Percentiles rank a stretch among this genome's conserved stretches.
phyloP scores from a whole-genome alignment of 2,797 vertebrate genomes.

The Sebastes hubbsi region DNA sequence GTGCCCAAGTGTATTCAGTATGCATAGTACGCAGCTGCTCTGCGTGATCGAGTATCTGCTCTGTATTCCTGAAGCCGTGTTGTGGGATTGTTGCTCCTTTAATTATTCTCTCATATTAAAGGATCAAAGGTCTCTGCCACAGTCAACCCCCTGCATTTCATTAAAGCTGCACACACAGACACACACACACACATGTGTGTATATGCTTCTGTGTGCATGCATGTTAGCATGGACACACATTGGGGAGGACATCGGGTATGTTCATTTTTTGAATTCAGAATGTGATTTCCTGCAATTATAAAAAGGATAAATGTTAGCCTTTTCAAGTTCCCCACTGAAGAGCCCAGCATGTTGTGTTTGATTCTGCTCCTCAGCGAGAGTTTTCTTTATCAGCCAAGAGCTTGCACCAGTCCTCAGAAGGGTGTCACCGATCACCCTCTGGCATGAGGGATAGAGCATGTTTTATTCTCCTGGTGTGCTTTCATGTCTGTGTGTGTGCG shows the following conservation, averaged over 20 bases:
- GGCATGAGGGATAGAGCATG: slow-evolving; percentile 35
- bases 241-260: slow-evolving; percentile 31
- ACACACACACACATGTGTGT: slow-evolving; percentile 5
- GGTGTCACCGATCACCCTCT: slow-evolving; percentile 56
- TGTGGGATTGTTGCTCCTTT: slow-evolving; percentile 83
- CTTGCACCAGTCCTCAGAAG: slow-evolving; percentile 48
- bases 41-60: slow-evolving; percentile 60
- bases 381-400: slow-evolving; percentile 46
- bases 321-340: slow-evolving; percentile 37
- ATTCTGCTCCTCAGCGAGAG: slow-evolving; percentile 33
- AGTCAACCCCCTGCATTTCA: slow-evolving; percentile 76
- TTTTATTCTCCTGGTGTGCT: slow-evolving; percentile 62
- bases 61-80: slow-evolving; percentile 77
- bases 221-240: slow-evolving; percentile 15
- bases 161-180: slow-evolving; percentile 36
- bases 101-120: slow-evolving; percentile 88
- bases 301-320: slow-evolving; percentile 36
- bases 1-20: slow-evolving; percentile 55
- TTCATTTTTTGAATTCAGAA: slow-evolving; percentile 35
- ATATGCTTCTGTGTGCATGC: background rate
- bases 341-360: slow-evolving; percentile 38
- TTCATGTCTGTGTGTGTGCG: slow-evolving; percentile 39
- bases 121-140: slow-evolving; percentile 83
- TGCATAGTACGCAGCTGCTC: slow-evolving; percentile 54
- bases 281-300: slow-evolving; percentile 45